phyloP scores from a whole-genome alignment of 2,113 vertebrate genomes.

The Melanerpes aurifrons region DNA sequence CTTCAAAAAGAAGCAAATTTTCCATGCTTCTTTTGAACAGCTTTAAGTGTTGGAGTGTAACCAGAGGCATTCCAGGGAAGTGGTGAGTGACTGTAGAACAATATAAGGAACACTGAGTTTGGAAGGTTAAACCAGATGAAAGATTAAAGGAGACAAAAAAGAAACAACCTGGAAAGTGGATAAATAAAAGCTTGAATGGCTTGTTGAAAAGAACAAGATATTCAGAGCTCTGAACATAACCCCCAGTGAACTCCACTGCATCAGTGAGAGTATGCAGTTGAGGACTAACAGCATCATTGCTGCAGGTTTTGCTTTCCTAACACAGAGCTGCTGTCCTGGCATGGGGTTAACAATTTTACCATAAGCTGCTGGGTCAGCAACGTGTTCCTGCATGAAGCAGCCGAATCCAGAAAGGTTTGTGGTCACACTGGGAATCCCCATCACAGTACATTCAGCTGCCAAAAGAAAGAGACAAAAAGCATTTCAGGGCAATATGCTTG shows the following conservation, averaged over 20 bases:
- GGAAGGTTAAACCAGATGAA: background rate
- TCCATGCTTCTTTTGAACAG: background rate
- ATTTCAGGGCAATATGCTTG: background rate
- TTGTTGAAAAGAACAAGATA: background rate
- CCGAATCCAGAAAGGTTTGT: constrained; percentile 98
- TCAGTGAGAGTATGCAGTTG: background rate
- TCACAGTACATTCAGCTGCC: constrained; percentile 96
- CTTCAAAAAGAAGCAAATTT: background rate
- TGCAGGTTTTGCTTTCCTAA: background rate
- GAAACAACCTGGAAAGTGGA: background rate
- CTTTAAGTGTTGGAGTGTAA: background rate
- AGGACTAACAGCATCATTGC: background rate
- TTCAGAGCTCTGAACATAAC: background rate
- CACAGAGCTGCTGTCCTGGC: background rate
- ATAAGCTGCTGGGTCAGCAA: constrained; percentile 92
- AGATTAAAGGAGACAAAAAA: background rate
- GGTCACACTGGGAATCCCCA: constrained; percentile 98
- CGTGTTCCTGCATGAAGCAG: constrained; percentile 96
- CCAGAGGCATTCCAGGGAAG: background rate
- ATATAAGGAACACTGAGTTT: background rate
- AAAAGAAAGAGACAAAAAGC: constrained; percentile 11
- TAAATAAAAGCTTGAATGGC: background rate
- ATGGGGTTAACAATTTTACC: constrained; percentile 73
- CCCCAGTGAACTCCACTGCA: background rate
- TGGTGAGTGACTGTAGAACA: background rate